Conservation (phyloP, 1,140 invertebrate genomes). For the Drosophila azteca region DNA sequence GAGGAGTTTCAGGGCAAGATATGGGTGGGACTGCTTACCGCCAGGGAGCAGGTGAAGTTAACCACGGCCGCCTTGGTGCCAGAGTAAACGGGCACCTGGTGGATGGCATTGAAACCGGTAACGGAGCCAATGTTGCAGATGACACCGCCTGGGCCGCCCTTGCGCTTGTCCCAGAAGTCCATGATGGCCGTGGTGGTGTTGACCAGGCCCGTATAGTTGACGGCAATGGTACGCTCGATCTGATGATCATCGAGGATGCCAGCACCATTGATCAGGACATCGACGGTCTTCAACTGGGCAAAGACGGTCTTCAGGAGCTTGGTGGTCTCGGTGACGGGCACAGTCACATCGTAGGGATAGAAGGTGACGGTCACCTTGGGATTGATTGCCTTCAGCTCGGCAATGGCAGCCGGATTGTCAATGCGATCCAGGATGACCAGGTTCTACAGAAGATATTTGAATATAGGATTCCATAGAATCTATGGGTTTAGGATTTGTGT, state of each 20-base stretch:
- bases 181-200: constrained; percentile 74
- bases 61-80: constrained; percentile 84
- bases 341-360: constrained; percentile 74
- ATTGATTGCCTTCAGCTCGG: constrained; percentile 68
- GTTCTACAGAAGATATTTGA: constrained; percentile 34
- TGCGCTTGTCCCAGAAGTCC: constrained; percentile 85
- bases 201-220: constrained; percentile 77
- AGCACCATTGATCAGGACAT: constrained; percentile 76
- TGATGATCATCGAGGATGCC: constrained; percentile 75
- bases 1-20: not conserved
- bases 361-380: constrained; percentile 71
- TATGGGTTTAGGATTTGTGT: too few species aligned
- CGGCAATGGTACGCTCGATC: constrained; percentile 77
- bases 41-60: constrained; percentile 83
- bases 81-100: constrained; percentile 83
- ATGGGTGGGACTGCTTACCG: constrained; percentile 34
- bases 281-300: constrained; percentile 65
- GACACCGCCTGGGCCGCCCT: constrained; percentile 86
- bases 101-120: constrained; percentile 84
- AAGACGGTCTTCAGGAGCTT: constrained; percentile 68
- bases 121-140: constrained; percentile 88
- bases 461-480: not conserved
- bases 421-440: constrained; percentile 71
- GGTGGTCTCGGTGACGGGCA: constrained; percentile 50
- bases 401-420: constrained; percentile 67